Percentiles rank a stretch among this genome's conserved stretches.
Conservation (phyloP, 2,797 vertebrate genomes). For the Threskiornis aethiopicus region DNA sequence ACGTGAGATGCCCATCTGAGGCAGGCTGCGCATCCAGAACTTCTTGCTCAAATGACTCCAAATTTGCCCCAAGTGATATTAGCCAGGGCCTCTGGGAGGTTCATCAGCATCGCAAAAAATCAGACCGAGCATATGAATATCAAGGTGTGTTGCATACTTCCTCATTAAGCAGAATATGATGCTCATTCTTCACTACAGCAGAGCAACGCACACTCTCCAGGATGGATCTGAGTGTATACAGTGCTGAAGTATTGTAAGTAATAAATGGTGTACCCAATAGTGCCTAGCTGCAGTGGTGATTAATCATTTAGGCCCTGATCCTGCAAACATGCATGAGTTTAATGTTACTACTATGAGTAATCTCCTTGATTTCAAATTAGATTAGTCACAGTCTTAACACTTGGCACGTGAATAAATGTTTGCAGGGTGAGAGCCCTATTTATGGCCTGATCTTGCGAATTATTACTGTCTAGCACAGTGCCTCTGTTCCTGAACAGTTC, state of each 20-base stretch:
- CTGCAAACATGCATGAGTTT: slow-evolving; percentile 46
- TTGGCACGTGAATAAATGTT: slow-evolving; percentile 58
- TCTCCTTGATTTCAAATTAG: slow-evolving; percentile 56
- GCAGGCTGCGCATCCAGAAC: background rate
- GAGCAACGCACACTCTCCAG: background rate
- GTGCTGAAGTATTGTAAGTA: background rate
- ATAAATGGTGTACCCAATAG: background rate
- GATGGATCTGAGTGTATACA: background rate
- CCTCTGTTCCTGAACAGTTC: background rate
- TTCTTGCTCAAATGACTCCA: background rate
- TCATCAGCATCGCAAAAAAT: background rate
- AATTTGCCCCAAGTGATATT: background rate
- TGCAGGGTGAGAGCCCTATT: slow-evolving; percentile 52
- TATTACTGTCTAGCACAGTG: slow-evolving; percentile 30
- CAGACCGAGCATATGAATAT: fast-evolving
- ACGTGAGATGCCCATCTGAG: background rate
- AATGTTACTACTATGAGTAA: slow-evolving; percentile 63
- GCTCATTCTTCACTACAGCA: background rate
- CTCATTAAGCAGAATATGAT: background rate
- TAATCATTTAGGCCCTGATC: slow-evolving; percentile 49
- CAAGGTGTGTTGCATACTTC: background rate
- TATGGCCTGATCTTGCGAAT: slow-evolving; percentile 52
- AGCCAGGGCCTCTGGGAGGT: background rate
- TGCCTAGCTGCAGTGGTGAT: slow-evolving; percentile 37
- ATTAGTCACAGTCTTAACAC: slow-evolving; percentile 59